Percentiles rank a stretch among this genome's conserved stretches.
These are phyloP conservation scores for Cassiopea andromeda DNA, from an alignment of 30 jellyfish, hydroid and myxozoan species.

Conservation along the genomic window DNA sequence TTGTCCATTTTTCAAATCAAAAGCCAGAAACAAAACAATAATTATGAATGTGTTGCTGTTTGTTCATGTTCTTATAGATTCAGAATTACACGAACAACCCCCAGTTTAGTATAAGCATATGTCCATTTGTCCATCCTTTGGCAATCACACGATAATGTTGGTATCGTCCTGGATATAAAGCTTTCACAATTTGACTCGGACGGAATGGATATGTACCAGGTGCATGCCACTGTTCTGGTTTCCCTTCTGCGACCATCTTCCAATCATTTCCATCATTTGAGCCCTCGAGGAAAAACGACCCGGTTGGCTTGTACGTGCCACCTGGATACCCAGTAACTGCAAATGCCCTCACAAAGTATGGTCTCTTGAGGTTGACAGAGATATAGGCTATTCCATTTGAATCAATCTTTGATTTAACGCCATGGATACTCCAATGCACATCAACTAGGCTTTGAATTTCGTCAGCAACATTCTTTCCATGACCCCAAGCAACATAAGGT, in stretches of 20 bases:
- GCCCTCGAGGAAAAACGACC: constrained; percentile 17
- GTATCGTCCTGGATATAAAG: not conserved
- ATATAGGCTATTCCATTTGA: constrained; percentile 36
- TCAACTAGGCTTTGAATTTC: not conserved
- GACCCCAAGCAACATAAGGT: constrained; percentile 21
- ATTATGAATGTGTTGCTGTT: no score
- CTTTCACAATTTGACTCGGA: constrained; percentile 18
- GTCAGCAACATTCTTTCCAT: constrained; percentile 1
- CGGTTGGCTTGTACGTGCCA: not conserved
- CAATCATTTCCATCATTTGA: constrained; percentile 11
- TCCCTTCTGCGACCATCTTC: constrained; percentile 23
- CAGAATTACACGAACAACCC: constrained; percentile 26
- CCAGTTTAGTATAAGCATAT: constrained; percentile 36
- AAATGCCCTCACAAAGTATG: constrained; percentile 17
- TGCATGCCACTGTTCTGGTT: constrained; percentile 23
- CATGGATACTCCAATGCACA: not conserved
- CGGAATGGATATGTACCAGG: constrained; percentile 54
- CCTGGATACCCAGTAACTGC: constrained; percentile 30
- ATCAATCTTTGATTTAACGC: constrained; percentile 2
- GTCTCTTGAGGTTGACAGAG: constrained; percentile 12
- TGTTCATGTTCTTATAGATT: no score
- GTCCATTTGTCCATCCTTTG: constrained; percentile 55
- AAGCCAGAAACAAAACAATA: no score
- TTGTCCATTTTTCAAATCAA: no score
- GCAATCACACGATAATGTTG: constrained; percentile 41